Conservation (phyloP, 2,797 vertebrate species). For the Cirrhinus mrigala region DNA sequence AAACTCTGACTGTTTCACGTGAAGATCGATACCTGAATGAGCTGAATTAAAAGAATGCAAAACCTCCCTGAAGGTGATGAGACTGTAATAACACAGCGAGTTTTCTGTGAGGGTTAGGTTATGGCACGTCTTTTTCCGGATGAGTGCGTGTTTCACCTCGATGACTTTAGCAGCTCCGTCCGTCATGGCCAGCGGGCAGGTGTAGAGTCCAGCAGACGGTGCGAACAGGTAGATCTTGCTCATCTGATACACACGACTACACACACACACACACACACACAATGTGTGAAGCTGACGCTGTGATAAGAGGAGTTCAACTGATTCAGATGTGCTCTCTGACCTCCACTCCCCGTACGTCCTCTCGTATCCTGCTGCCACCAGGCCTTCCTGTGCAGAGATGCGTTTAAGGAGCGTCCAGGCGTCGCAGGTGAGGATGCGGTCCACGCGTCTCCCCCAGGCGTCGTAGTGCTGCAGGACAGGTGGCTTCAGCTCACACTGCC, state of each 20-base stretch:
- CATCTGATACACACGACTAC: constrained; percentile 87
- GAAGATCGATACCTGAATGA: too few species aligned
- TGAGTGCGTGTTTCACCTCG: constrained; percentile 74
- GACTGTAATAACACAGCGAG: too few species aligned
- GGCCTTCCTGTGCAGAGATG: constrained; percentile 80
- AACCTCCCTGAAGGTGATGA: too few species aligned
- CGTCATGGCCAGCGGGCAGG: constrained; percentile 89
- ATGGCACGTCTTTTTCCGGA: too few species aligned
- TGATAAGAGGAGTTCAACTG: not conserved
- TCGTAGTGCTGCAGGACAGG: constrained; percentile 78
- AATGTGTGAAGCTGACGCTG: not conserved
- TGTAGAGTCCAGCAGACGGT: constrained; percentile 82
- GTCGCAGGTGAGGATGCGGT: constrained; percentile 78
- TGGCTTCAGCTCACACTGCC: constrained; percentile 80
- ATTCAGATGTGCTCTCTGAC: constrained; percentile 58
- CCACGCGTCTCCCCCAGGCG: constrained; percentile 79
- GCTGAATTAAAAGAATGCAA: too few species aligned
- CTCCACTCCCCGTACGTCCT: constrained; percentile 81
- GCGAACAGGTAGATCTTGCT: constrained; percentile 87
- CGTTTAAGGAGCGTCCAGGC: constrained; percentile 85
- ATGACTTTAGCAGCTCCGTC: constrained; percentile 92
- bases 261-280: constrained; percentile 62
- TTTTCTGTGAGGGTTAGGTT: too few species aligned
- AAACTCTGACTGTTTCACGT: too few species aligned
- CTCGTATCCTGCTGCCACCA: constrained; percentile 83